A percentile compares a stretch with the other conserved stretches of the same genome.
phyloP scores from a whole-genome alignment of 2,888 invertebrate genomes.

The Lypha dubia region DNA sequence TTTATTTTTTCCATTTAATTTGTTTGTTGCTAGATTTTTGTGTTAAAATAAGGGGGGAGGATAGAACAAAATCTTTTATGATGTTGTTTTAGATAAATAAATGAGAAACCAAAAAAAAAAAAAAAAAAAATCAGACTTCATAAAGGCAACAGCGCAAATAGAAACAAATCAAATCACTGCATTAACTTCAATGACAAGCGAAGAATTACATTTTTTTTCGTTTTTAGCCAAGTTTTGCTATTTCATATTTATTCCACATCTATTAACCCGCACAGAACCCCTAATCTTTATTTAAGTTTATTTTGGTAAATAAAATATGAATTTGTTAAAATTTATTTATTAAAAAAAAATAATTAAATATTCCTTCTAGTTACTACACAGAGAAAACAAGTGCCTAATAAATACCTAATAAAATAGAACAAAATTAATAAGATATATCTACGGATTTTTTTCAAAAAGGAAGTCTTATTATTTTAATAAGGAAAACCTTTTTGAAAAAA shows the following conservation, averaged over 20 bases:
- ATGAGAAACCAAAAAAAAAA: no score
- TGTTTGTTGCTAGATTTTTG: conserved; percentile 5
- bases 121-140: not conserved
- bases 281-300: no score
- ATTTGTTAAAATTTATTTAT: not conserved
- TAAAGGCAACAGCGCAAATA: not conserved
- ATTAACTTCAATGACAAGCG: conserved; percentile 32
- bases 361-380: no score
- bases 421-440: no score
- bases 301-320: not conserved
- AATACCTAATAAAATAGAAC: no score
- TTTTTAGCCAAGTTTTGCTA: not conserved
- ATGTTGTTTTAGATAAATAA: conserved; percentile 12
- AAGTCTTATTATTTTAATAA: no score
- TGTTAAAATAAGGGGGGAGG: no score
- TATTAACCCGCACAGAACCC: not conserved
- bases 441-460: no score
- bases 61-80: not conserved
- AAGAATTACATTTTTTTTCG: conserved; percentile 2
- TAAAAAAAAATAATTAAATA: no score
- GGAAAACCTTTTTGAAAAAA: no score
- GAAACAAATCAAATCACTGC: conserved; percentile 28
- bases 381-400: no score
- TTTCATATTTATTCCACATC: not conserved
- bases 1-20: conserved; percentile 24